A percentile compares a stretch with the other conserved stretches of the same genome.
Evolutionary conservation across 2,797 vertebrate genomes (phyloP).

Genomic region (Cynodonichthys magdalenae): DNA sequence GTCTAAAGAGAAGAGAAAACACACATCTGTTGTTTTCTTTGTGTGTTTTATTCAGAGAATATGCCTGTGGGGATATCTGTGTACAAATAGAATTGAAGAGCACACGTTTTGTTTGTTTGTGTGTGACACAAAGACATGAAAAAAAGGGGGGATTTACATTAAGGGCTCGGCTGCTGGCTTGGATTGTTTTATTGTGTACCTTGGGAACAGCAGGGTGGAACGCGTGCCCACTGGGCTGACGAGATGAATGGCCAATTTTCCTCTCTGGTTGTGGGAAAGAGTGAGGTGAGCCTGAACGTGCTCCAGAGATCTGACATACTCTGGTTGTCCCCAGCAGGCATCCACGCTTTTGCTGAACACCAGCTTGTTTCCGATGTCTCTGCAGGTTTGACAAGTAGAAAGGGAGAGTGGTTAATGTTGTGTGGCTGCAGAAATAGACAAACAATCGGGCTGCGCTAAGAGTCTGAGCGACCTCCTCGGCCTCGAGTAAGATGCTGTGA

Average conservation of each 20-base stretch:
- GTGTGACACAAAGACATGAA: conserved; percentile 12
- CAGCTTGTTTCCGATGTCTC: conserved; percentile 90
- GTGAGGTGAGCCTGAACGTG: conserved; percentile 92
- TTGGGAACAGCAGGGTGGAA: conserved; percentile 92
- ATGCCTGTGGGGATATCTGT: conserved; percentile 13
- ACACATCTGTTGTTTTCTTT: neutral
- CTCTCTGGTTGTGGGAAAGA: conserved; percentile 92
- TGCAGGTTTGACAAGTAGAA: conserved; percentile 65
- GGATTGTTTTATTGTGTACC: conserved; percentile 75
- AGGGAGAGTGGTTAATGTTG: conserved; percentile 58
- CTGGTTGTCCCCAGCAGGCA: conserved; percentile 87
- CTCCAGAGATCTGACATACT: conserved; percentile 89
- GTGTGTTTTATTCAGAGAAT: conserved; percentile 6
- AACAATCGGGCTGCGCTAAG: conserved; percentile 33
- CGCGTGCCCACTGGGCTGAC: conserved; percentile 94
- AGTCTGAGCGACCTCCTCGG: conserved; percentile 18
- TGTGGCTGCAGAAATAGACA: conserved; percentile 45
- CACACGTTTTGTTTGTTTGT: conserved; percentile 12
- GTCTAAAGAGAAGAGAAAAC: conserved; percentile 74
- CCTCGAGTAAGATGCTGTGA: conserved; percentile 22
- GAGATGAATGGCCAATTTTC: conserved; percentile 93
- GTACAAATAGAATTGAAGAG: conserved; percentile 11
- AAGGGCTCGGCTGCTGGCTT: conserved; percentile 15
- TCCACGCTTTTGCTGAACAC: conserved; percentile 89
- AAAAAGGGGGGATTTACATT: conserved; percentile 11